phyloP scores from a whole-genome alignment of 2,888 invertebrate species.

The Drosophila multiciliata region DNA sequence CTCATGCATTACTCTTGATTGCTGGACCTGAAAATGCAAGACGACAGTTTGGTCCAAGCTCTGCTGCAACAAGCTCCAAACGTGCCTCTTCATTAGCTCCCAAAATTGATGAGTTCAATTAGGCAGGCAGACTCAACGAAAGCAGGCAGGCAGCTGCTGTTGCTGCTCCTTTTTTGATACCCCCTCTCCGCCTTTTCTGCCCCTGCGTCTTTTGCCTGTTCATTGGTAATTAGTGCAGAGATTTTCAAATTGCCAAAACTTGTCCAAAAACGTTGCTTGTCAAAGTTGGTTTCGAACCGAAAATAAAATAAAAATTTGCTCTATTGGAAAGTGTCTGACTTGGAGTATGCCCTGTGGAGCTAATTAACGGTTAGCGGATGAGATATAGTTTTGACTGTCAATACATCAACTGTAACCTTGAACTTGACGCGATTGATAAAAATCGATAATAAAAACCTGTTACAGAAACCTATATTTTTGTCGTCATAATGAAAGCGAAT shows the following conservation, averaged over 20 bases:
- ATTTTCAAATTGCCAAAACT: constrained; percentile 83
- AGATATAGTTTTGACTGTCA: background rate
- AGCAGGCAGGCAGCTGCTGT: constrained; percentile 57
- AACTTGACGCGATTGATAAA: background rate
- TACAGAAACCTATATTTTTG: background rate
- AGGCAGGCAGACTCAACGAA: constrained; percentile 62
- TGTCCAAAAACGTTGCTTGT: constrained; percentile 64
- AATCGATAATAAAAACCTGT: background rate
- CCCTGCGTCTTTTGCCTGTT: background rate
- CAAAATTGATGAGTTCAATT: constrained; percentile 85
- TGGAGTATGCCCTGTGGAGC: background rate
- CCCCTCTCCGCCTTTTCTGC: background rate
- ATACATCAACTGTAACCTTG: background rate
- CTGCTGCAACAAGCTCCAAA: constrained; percentile 24
- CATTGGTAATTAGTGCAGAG: constrained; percentile 79
- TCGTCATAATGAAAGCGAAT: background rate
- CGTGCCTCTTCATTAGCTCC: constrained; percentile 70
- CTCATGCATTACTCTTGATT: constrained; percentile 61
- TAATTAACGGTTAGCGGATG: too few species aligned
- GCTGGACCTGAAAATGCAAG: constrained; percentile 71
- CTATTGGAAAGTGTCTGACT: constrained; percentile 9
- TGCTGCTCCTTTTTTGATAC: background rate
- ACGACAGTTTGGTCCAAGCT: constrained; percentile 65
- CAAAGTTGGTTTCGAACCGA: constrained; percentile 25
- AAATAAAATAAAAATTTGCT: constrained; percentile 30